Evolutionary conservation across 2,113 vertebrate species (phyloP).

Genomic region (Mustelus asterias): DNA sequence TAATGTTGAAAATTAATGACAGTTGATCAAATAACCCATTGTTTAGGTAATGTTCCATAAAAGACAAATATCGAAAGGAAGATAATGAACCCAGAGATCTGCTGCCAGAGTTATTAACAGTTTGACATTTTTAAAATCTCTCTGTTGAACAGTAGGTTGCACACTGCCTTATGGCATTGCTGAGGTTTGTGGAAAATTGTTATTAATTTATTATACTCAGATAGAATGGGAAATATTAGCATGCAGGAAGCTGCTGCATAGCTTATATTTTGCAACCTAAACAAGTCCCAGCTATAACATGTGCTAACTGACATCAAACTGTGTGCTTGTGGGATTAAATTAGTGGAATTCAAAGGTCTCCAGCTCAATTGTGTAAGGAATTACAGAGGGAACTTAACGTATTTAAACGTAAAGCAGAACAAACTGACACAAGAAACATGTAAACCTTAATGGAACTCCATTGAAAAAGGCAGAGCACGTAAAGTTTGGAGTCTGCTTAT

Average conservation of each 20-base stretch:
- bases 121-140: not conserved
- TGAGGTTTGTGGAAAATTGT: not conserved
- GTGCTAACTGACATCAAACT: not conserved
- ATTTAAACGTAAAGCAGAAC: not conserved
- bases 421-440: not conserved
- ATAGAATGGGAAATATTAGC: not conserved
- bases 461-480: not conserved
- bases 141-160: not conserved
- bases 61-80: not conserved
- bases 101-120: not conserved
- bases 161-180: not conserved
- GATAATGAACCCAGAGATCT: not conserved
- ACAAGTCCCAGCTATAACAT: not conserved
- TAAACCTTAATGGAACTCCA: not conserved
- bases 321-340: not conserved
- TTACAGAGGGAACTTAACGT: not conserved
- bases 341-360: not conserved
- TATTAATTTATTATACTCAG: not conserved
- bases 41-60: not conserved
- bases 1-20: not conserved
- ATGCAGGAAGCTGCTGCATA: not conserved
- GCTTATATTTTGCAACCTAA: not conserved
- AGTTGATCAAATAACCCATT: not conserved
- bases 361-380: not conserved
- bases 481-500: not conserved